Percentiles rank a stretch among this genome's conserved stretches.
phyloP scores from a whole-genome alignment of 2,888 invertebrate genomes.

The Himalopsyche anomala region DNA sequence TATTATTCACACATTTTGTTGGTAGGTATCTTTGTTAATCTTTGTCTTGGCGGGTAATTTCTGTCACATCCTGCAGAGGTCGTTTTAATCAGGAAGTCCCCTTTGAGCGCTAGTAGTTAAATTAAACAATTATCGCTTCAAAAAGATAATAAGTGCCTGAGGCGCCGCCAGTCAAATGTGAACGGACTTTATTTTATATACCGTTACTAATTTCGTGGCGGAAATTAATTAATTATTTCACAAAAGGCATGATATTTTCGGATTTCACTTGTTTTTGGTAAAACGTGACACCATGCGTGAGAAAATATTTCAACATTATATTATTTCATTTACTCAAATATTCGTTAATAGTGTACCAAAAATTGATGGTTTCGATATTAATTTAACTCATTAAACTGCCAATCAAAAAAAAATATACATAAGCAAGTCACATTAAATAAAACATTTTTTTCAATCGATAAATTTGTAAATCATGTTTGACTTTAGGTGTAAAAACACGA shows the following conservation, averaged over 20 bases:
- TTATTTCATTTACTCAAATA: background rate
- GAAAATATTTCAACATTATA: background rate
- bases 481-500: too few relatives aligned
- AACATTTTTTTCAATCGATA: too few relatives aligned
- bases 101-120: constrained; percentile 27
- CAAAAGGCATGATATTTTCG: background rate
- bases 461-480: too few relatives aligned
- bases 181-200: constrained; percentile 13
- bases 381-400: too few relatives aligned
- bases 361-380: too few relatives aligned
- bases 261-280: background rate
- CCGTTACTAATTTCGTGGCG: constrained; percentile 31
- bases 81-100: constrained; percentile 42
- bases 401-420: too few relatives aligned
- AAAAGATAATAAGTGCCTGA: constrained; percentile 37
- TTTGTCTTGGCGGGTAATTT: constrained; percentile 40
- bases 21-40: constrained; percentile 29
- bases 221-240: constrained; percentile 37
- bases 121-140: constrained; percentile 40
- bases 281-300: background rate
- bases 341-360: too few relatives aligned
- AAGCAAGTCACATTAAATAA: too few relatives aligned
- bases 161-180: constrained; percentile 37
- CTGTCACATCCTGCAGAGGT: constrained; percentile 42
- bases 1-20: background rate